phyloP scores from a whole-genome alignment of 2,888 invertebrate genomes.

The Cheilosia variabilis region DNA sequence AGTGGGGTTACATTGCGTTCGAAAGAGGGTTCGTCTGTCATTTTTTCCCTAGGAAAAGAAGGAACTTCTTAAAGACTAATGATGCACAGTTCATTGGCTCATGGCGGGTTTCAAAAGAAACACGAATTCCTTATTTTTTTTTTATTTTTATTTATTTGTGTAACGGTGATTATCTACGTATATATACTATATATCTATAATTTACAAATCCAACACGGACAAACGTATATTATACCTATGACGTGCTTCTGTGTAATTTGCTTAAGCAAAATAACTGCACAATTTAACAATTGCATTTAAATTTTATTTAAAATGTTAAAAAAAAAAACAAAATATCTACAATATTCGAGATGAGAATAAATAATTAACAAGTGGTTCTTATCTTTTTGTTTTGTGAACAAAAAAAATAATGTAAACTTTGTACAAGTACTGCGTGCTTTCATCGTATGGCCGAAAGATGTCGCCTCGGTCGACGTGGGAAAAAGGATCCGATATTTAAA shows the following conservation, averaged over 20 bases:
- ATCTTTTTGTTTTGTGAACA: slow-evolving; percentile 1
- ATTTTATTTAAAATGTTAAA: slow-evolving; percentile 32
- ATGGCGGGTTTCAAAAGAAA: slow-evolving; percentile 24
- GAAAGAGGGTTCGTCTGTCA: too few species aligned
- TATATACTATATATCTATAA: background rate
- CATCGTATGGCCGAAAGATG: slow-evolving; percentile 14
- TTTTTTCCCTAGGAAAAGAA: background rate
- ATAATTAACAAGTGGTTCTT: slow-evolving; percentile 43
- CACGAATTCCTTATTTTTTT: background rate
- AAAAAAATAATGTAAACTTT: slow-evolving; percentile 36
- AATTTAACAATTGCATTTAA: slow-evolving; percentile 63
- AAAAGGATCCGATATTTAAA: slow-evolving; percentile 9
- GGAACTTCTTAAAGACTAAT: background rate
- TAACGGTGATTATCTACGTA: slow-evolving; percentile 46
- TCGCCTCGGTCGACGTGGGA: slow-evolving; percentile 33
- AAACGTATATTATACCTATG: slow-evolving; percentile 8
- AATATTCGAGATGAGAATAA: slow-evolving; percentile 38
- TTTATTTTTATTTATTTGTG: slow-evolving; percentile 36
- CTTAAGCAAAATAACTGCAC: slow-evolving; percentile 54
- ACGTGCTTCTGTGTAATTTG: slow-evolving; percentile 28
- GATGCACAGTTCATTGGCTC: slow-evolving; percentile 23
- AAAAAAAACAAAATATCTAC: slow-evolving; percentile 41
- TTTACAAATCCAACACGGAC: slow-evolving; percentile 50
- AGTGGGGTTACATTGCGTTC: background rate
- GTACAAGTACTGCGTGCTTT: slow-evolving; percentile 36